Base-by-base conservation (phyloP, 2,113 vertebrate genomes). In the Anarhynchus alexandrinus region DNA sequence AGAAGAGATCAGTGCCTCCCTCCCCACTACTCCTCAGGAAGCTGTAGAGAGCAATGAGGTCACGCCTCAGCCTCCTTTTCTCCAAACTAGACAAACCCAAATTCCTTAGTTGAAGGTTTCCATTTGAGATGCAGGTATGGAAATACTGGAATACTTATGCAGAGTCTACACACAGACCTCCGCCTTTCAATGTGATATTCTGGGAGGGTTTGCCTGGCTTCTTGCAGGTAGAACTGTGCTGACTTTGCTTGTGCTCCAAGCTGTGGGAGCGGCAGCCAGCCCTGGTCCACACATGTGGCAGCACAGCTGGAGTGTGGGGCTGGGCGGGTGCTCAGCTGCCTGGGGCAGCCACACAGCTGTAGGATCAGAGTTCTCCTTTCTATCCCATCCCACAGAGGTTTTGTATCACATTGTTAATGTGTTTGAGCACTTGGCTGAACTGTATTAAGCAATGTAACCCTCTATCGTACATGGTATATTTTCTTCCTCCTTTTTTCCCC, bases 301-400 rank as follows among this genome's bases (percentile, higher is more conserved):
- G 2, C 51, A 42, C 65, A 61, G 62, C 36, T 62, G 47, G 30
- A 57, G 3, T 8, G 25, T 4, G 2, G 26, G 18, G 9, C 57
- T 71, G 42, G 32, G 12, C 0, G 0, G 20, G 38, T 0, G 1
- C n/a, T 88, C 43, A 43, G 76, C 67, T 23, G 45, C 59, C 43
- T 73, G 38, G 11, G 5, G 38, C 19, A 23, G 34, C 66, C 5
- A 2, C 45, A 29, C 15, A 20, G 30, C 32, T 69, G 27, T 55
- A 10, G 29, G 54, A 30, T 78, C 25, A 11, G 21, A 58, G 29
- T 25, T 51, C 32, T 59, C 14, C 62, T 82, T 58, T 71, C n/a
- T 36, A 55, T 25, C n/a, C 19, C 14, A 25, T 59, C n/a, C 8
- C 17, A 7, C 5, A 1, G 66, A n/a, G 43, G 6, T 58, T 71